Base-by-base conservation (phyloP, 2,113 vertebrate genomes). In the Tetraodon nigroviridis region DNA sequence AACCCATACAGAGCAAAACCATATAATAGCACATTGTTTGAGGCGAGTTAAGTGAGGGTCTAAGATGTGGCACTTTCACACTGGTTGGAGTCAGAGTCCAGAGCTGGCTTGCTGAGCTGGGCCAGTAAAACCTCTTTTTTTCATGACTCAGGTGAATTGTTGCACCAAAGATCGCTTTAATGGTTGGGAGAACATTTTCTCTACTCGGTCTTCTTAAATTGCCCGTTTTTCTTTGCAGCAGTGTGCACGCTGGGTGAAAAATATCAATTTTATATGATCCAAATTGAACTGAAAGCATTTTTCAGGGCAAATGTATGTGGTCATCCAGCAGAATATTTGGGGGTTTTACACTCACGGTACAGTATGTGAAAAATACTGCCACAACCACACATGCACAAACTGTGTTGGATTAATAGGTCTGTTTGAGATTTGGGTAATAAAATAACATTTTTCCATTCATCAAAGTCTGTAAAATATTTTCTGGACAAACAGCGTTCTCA, bases 1-100 rank as follows among this genome's bases (percentile, higher is more conserved):
- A 86, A 89, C 70, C 73, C 85, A 79, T 71, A 85, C 78, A 78
- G 75, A 79, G 70, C 65, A 78, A 78, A 71, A 82, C 58, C 74
- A 67, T 72, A 87, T 88, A 87, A 88, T 85, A 86, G 88, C 83
- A 89, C 86, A 86, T 88, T 90, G 89, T 88, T 89, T 69, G 60
- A 81, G 71, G 79, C 46, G 48, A 87, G 77, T 72, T 79, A 88
- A 88, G 75, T 67, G 61, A 75, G 72, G 74, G 71, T 83, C 69
- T 79, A 65, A 75, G 58, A 81, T 73, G 70, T 77, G 74, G 67
- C 51, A 61, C 81, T 84, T 84, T 85, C 80, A 78, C 54, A 80
- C 81, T 46, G 48, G 67, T 76, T 83, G 81, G 76, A 86, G 58
- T 80, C 78, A 82, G 71, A 84, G 75, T 68, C 78, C 65, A 73